Evolutionary conservation across 2,888 invertebrate genomes (phyloP), one percentile per base, ranked within the genome.

Genomic region (Drosophila mettleri): DNA sequence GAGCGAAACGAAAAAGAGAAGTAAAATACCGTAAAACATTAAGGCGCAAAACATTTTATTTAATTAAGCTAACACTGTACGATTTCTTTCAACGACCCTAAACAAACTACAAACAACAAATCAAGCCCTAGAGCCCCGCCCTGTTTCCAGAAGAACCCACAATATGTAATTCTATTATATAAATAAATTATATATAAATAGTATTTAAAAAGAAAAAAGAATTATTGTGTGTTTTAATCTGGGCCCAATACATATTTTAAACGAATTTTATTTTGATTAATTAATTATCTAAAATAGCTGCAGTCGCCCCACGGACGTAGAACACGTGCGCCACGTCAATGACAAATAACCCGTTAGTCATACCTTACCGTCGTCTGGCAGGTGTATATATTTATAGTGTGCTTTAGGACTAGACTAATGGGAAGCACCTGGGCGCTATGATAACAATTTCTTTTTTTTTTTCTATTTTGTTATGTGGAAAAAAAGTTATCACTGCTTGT

Each of bases 101-200:
- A 41, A 67, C 59, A 60, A 39, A 43, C 46, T 18, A 46, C 46
- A 46, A 24, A 67, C 65, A 52, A 66, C 65, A 64, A 67, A 73
- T 66, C 59, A 75, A 79, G 62, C 69, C 78, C 59, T 74, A 62
- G 29, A 14, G 22, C 41, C 43, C 46, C 39, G 46, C 55, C 68
- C 48, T 45, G 3, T 45, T 27, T 64, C 52, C 64, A 74, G 71
- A 72, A 62, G 49, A 49, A 33, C 69, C 58, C 68, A 64, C 57
- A 66, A 78, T 76, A 88, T 86, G 85, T 88, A 88, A 86, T 86
- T 86, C 85, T 84, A 86, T 76, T 65, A 86, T 85, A 88, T 86
- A 86, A 86, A 86, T 88, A 87, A 86, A 86, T 86, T 81, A 81
- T 88, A 85, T 81, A 85, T 88, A 86, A 83, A 86, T 85, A 86